Evolutionary conservation across 2,797 vertebrate species (phyloP).

Genomic region (Toxotes lorentzi): DNA sequence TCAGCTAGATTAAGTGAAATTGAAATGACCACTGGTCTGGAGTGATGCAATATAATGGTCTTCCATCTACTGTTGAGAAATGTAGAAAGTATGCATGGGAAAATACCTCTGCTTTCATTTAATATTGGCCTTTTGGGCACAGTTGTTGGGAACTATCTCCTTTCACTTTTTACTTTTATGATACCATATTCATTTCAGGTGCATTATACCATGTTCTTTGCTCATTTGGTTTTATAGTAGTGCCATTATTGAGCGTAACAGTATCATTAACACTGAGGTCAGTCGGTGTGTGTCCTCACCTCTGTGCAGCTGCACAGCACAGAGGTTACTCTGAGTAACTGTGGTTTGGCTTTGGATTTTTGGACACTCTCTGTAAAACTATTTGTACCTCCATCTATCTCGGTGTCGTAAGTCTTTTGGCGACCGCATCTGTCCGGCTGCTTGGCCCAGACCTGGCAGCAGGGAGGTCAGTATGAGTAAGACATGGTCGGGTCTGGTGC

Average conservation of each 20-base stretch:
- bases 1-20: conserved; percentile 52
- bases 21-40: conserved; percentile 54
- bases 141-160: conserved; percentile 46
- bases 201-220: conserved; percentile 49
- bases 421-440: conserved; percentile 63
- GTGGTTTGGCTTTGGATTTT: conserved; percentile 63
- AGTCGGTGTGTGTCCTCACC: conserved; percentile 61
- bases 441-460: conserved; percentile 51
- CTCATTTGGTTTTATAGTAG: conserved; percentile 45
- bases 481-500: conserved; percentile 28
- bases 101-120: conserved; percentile 39
- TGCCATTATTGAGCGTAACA: conserved; percentile 53
- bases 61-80: conserved; percentile 43
- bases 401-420: conserved; percentile 67
- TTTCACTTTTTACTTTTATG: conserved; percentile 43
- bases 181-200: conserved; percentile 55
- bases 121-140: conserved; percentile 36
- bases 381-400: conserved; percentile 73
- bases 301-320: conserved; percentile 62
- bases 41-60: conserved; percentile 58
- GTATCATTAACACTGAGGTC: conserved; percentile 67
- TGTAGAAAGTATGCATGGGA: conserved; percentile 46
- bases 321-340: conserved; percentile 61
- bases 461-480: conserved; percentile 59
- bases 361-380: conserved; percentile 64